A percentile compares a stretch with the other conserved stretches of the same genome.
Conservation (phyloP, 2,888 invertebrate genomes). For the Pachycephus smyrnensis region DNA sequence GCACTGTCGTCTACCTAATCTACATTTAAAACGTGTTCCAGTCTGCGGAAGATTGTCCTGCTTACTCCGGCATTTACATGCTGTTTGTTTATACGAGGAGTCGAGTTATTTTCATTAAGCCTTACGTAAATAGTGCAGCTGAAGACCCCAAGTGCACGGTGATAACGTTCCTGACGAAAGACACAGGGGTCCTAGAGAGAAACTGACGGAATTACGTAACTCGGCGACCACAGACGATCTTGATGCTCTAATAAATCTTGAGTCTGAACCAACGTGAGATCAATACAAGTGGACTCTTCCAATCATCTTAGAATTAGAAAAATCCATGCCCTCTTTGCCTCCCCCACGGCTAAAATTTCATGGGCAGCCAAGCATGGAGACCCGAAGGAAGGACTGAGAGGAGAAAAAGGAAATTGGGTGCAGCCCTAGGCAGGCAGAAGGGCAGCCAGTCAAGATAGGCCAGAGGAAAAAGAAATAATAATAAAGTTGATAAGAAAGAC, state of each 20-base stretch:
- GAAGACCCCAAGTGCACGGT: too few species aligned
- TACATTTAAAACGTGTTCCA: slow-evolving; percentile 43
- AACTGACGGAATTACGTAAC: too few species aligned
- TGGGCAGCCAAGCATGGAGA: slow-evolving; percentile 5
- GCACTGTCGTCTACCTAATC: slow-evolving; percentile 43
- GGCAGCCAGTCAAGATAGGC: neutral
- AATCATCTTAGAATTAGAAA: slow-evolving; percentile 31
- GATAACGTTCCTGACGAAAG: too few species aligned
- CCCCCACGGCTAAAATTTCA: slow-evolving; percentile 16
- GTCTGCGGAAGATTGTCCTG: neutral
- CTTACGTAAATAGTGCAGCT: too few species aligned
- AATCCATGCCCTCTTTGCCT: slow-evolving; percentile 22
- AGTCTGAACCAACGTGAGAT: too few species aligned
- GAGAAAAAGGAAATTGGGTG: slow-evolving; percentile 1
- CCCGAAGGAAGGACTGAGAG: slow-evolving; percentile 7
- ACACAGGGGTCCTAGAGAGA: too few species aligned
- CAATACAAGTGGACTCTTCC: too few species aligned
- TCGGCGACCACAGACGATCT: too few species aligned
- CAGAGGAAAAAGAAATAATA: slow-evolving; percentile 4
- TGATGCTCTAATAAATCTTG: too few species aligned
- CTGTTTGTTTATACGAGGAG: too few species aligned
- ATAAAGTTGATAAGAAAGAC: slow-evolving; percentile 10
- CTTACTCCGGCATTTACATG: neutral
- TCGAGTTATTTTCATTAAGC: too few species aligned
- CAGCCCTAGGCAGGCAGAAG: neutral